phyloP scores from a whole-genome alignment of 2,113 vertebrate species.

The Paradisaea rubra region DNA sequence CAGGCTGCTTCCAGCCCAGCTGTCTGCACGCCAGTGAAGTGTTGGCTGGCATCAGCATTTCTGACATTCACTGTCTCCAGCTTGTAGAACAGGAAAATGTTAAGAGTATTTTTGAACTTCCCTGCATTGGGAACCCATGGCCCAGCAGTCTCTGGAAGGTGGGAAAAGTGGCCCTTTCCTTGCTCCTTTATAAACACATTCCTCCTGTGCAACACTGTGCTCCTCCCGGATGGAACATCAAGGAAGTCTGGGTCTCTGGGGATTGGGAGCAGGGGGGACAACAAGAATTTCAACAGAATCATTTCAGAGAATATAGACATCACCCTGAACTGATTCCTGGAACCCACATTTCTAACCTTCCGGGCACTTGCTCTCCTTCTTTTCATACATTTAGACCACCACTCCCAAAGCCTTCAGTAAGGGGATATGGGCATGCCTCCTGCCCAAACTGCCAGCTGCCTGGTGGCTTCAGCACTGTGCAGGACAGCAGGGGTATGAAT shows the following conservation, averaged over 20 bases:
- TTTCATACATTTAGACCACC: background rate
- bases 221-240: accelerated
- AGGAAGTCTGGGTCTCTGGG: background rate
- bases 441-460: background rate
- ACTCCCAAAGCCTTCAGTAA: background rate
- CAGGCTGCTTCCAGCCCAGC: background rate
- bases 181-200: background rate
- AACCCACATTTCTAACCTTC: background rate
- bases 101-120: background rate
- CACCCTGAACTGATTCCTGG: background rate
- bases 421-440: too few relatives aligned
- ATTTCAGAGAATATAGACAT: background rate
- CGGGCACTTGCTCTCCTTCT: background rate
- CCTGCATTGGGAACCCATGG: background rate
- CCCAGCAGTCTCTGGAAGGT: background rate
- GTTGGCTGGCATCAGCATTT: background rate
- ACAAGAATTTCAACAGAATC: background rate
- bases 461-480: background rate
- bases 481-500: background rate
- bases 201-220: accelerated
- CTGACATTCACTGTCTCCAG: background rate
- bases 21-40: accelerated
- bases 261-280: accelerated
- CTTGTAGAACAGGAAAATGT: accelerated
- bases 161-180: background rate